Conservation (phyloP, 2,113 vertebrate genomes). For the Theristicus caerulescens region DNA sequence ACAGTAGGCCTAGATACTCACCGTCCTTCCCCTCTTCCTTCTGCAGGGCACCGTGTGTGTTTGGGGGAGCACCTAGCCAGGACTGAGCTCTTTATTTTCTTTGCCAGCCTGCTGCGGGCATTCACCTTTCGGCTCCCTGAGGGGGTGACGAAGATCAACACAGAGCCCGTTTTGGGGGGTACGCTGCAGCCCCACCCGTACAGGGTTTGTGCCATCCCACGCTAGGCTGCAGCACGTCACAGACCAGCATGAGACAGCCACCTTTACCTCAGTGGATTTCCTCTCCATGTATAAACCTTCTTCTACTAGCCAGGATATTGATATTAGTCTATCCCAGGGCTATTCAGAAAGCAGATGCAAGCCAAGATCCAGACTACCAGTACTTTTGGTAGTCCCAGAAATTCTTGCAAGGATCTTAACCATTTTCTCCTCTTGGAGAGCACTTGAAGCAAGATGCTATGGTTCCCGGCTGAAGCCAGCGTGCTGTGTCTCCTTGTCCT, state of each 20-base stretch:
- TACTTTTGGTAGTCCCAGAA: neutral
- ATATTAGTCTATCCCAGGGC: neutral
- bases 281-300: neutral
- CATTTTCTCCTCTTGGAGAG: neutral
- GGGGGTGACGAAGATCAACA: neutral
- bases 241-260: neutral
- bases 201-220: neutral
- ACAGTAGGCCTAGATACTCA: neutral
- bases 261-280: neutral
- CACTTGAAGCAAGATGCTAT: neutral
- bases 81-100: slow-evolving; percentile 60
- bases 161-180: neutral
- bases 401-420: neutral
- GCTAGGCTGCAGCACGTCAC: neutral
- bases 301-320: neutral
- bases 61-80: slow-evolving; percentile 43
- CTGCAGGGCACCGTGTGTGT: slow-evolving; percentile 49
- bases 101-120: slow-evolving; percentile 23
- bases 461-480: neutral
- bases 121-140: slow-evolving; percentile 5
- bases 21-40: neutral
- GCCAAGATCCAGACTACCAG: neutral
- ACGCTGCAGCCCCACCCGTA: slow-evolving; percentile 15
- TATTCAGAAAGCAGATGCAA: neutral
- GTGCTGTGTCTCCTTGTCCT: neutral